Evolutionary conservation across 2,113 vertebrate genomes (phyloP).

Genomic region (Cottus gobio): DNA sequence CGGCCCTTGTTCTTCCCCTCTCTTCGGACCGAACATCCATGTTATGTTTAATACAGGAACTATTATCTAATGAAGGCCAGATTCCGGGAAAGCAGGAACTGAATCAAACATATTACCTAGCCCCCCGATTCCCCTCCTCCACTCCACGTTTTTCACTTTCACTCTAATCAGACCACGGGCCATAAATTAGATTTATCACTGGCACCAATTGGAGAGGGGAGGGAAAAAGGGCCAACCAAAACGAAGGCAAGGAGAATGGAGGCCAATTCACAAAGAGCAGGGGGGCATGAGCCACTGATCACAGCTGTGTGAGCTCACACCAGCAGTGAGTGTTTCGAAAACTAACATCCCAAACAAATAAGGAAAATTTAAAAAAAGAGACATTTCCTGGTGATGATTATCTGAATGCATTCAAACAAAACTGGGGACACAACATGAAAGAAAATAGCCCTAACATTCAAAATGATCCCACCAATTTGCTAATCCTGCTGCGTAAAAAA

Average conservation of each 20-base stretch:
- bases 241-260: constrained; percentile 44
- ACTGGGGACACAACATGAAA: background rate
- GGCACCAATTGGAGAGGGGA: constrained; percentile 57
- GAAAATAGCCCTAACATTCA: background rate
- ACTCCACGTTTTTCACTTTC: constrained; percentile 74
- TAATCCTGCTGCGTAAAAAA: constrained; percentile 24
- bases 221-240: constrained; percentile 29
- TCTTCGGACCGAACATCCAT: constrained; percentile 33
- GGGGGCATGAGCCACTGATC: constrained; percentile 31
- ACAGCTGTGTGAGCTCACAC: constrained; percentile 34
- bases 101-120: constrained; percentile 73
- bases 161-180: constrained; percentile 75
- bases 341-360: background rate
- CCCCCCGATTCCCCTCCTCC: constrained; percentile 59
- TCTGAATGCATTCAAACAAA: background rate
- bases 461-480: background rate
- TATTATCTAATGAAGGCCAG: constrained; percentile 72
- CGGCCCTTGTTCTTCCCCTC: constrained; percentile 35
- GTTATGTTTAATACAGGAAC: constrained; percentile 72
- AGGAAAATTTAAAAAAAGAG: background rate
- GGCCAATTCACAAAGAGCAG: constrained; percentile 53
- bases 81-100: constrained; percentile 74
- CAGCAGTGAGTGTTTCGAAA: constrained; percentile 4
- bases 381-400: background rate
- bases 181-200: constrained; percentile 82